Percentiles rank a stretch among this genome's conserved stretches.
phyloP scores from a whole-genome alignment of 2,797 vertebrate genomes.

The Gambelia wislizenii region DNA sequence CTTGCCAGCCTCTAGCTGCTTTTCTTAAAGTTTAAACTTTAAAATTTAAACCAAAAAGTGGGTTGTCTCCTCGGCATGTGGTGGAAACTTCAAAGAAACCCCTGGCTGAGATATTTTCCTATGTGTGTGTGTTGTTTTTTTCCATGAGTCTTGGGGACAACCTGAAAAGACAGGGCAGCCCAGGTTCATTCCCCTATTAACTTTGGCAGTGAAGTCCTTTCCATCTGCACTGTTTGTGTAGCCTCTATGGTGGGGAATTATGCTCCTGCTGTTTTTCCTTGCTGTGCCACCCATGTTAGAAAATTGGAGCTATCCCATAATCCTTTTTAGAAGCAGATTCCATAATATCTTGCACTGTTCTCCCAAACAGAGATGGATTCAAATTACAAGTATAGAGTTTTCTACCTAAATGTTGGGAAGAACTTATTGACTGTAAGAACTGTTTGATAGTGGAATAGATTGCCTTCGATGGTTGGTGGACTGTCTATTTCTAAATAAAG shows the following conservation, averaged over 20 bases:
- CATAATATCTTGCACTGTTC: not conserved
- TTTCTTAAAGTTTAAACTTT: slow-evolving; percentile 1
- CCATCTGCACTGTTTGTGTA: not conserved
- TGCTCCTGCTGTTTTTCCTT: not conserved
- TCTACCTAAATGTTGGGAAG: no score
- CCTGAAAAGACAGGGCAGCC: not conserved
- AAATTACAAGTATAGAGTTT: no score
- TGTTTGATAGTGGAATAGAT: no score
- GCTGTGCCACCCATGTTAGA: not conserved
- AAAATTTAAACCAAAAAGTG: not conserved
- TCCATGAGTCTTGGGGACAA: no score
- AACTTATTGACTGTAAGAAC: no score
- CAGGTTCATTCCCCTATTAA: not conserved
- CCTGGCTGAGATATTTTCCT: not conserved
- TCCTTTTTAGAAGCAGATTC: not conserved
- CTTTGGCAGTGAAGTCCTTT: not conserved
- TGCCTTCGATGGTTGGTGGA: no score
- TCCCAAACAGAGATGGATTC: not conserved
- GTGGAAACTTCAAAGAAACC: slow-evolving; percentile 2
- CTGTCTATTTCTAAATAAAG: no score
- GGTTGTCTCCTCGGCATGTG: not conserved
- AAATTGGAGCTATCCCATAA: not conserved
- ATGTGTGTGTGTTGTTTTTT: not conserved
- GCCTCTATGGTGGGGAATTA: not conserved
- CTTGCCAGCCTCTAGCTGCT: not conserved